Evolutionary conservation across 2,113 vertebrate species (phyloP), one percentile per base, ranked within the genome.

Genomic region (Onychorhynchus coronatus): DNA sequence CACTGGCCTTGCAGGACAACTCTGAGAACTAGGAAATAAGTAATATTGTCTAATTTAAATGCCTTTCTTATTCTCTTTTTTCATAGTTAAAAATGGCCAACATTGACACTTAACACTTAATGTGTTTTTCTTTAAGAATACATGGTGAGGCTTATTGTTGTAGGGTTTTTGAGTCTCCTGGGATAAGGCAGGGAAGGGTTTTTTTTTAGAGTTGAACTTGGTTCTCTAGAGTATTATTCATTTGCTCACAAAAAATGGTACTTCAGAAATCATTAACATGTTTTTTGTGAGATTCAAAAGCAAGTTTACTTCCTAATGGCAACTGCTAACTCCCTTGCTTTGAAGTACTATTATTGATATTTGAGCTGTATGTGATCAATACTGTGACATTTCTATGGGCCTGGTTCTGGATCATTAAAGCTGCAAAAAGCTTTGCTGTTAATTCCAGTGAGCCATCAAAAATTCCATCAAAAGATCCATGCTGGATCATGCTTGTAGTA

Each of bases 171-270:
- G 24, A 9, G 16, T 59, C 9, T 67, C 10, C 6, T 62, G 5
- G 19, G 8, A 5, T 8, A 2, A 14, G 31, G 4, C 19, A 27
- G 8, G 9, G 2, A 3, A 5, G 5, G 6, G 28, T 68, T 56
- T 12, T 3, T 50, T 67, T 70, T 56, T 66, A 23, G 10, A 25
- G 25, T 62, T 83, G 5, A 63, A 42, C 30, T 75, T 63, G 28
- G n/a, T 50, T 90, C 24, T 72, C 15, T 35, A 49, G 15, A 59
- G 12, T 61, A 65, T 44, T 93, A 31, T 35, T 76, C 9, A 66
- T 80, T 70, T 89, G 7, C 13, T 91, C 18, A 58, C 37, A 49
- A 66, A 37, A 91, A 89, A 56, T 11, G 6, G 24, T 81, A 23
- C 22, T 83, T 66, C 31, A 85, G 37, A 93, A 85, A 44, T 25